Evolutionary conservation across 2,113 vertebrate species (phyloP).

Genomic region (Lipotes vexillifer): DNA sequence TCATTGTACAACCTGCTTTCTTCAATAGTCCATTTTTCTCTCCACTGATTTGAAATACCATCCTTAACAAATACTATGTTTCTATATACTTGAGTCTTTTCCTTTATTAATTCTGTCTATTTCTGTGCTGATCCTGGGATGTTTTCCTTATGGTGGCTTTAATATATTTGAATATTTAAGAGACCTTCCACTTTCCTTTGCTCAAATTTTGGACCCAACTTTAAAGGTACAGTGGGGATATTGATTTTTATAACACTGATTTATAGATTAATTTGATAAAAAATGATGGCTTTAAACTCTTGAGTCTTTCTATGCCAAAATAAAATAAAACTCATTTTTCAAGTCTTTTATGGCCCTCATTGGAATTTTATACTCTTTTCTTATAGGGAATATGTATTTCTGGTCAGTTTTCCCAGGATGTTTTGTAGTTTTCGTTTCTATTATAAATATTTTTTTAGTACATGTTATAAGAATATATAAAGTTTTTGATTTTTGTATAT

Average conservation of each 20-base stretch:
- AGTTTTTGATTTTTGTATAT: background rate
- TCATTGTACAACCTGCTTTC: background rate
- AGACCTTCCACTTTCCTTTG: background rate
- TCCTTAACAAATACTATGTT: background rate
- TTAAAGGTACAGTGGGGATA: background rate
- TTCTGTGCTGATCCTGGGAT: background rate
- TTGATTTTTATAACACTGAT: background rate
- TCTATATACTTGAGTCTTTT: background rate
- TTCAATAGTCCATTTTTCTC: background rate
- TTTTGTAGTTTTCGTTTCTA: slow-evolving; percentile 13
- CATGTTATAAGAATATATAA: background rate
- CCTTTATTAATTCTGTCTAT: background rate
- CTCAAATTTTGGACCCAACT: background rate
- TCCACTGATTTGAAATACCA: background rate
- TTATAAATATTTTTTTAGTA: background rate
- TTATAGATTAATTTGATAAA: slow-evolving; percentile 18
- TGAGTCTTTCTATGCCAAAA: background rate
- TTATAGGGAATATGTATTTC: background rate
- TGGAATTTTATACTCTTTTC: background rate
- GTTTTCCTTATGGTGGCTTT: slow-evolving; percentile 21
- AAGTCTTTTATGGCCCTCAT: background rate
- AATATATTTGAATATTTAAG: slow-evolving; percentile 5
- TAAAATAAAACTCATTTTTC: slow-evolving; percentile 19
- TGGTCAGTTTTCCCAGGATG: background rate
- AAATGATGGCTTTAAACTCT: background rate